Percentiles rank a stretch among this genome's conserved stretches.
Evolutionary conservation across 2,797 vertebrate species (phyloP).

Genomic region (Pangasius djambal): DNA sequence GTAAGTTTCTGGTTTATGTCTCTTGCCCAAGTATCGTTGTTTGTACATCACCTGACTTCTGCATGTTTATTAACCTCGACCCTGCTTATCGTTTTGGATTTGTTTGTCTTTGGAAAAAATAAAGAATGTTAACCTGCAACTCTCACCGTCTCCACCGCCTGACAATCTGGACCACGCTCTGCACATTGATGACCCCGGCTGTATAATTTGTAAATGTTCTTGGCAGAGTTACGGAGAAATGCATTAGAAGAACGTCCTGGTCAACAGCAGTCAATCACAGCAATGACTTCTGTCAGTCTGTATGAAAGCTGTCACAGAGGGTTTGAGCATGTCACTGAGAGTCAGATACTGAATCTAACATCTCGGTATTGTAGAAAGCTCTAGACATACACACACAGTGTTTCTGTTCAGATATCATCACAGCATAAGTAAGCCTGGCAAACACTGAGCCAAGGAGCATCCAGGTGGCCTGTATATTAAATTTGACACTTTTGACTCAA

Average conservation of each 20-base stretch:
- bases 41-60: too few species aligned
- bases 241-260: neutral
- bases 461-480: slow-evolving; percentile 16
- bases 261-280: neutral
- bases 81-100: too few species aligned
- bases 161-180: neutral
- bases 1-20: too few species aligned
- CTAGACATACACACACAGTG: neutral
- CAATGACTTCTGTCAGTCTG: slow-evolving; percentile 4
- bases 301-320: neutral
- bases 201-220: neutral
- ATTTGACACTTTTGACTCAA: slow-evolving; percentile 25
- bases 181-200: neutral
- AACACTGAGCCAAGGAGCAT: neutral
- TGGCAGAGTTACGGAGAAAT: neutral
- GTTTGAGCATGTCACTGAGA: neutral
- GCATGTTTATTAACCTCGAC: too few species aligned
- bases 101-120: too few species aligned
- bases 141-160: too few species aligned
- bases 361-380: neutral
- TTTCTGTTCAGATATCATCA: slow-evolving; percentile 16
- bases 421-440: neutral
- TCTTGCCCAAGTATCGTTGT: too few species aligned
- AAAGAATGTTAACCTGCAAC: too few species aligned
- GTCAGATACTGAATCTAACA: neutral